Base-by-base conservation (phyloP, 2,888 invertebrate species). In the Cenopis cana region DNA sequence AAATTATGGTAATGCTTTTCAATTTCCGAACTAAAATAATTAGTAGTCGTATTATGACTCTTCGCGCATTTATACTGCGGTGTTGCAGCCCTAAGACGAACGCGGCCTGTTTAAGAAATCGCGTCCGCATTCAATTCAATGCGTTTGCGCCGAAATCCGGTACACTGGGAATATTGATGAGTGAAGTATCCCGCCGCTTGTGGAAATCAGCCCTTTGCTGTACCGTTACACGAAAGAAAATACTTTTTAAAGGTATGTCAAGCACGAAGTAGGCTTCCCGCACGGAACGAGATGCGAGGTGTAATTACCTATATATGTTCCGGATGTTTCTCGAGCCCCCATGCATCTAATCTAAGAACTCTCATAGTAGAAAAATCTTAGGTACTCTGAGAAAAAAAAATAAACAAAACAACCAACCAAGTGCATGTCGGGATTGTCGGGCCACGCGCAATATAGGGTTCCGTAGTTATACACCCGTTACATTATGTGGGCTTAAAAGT, bases 101-200 rank as follows among this genome's bases (percentile, higher is more conserved):
- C 72, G 64, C 76, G 68, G 76, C 69, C 74, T 77, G 62, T 29
- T 70, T 68, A 84, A 79, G 82, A 79, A 79, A 82, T 79, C 81
- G 83, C 79, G 83, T 81, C 81, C 84, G 84, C 86, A 86, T 89
- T 89, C 87, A 84, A 87, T 86, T 84, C 81, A 86, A 85, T 86
- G 79, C 77, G 78, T 80, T 84, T 84, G 80, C 81, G 76, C 59
- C 46, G 70, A 66, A 54, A 66, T 70, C 60, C 65, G 65, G 70
- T 54, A 54, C 62, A 49, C 54, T 29, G 54, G 54, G 75, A 73
- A 79, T 71, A 76, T 70, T 74, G 76, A 62, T 59, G 36, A 38
- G 68, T 41, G 38, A 20, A 33, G 41, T 49, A 29, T 55, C 46
- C 49, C 60, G 36, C 52, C 52, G 60, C 60, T 61, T 71, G 61